Conservation (phyloP, 2,797 vertebrate species). For the Sebastiscus albofasciatus region DNA sequence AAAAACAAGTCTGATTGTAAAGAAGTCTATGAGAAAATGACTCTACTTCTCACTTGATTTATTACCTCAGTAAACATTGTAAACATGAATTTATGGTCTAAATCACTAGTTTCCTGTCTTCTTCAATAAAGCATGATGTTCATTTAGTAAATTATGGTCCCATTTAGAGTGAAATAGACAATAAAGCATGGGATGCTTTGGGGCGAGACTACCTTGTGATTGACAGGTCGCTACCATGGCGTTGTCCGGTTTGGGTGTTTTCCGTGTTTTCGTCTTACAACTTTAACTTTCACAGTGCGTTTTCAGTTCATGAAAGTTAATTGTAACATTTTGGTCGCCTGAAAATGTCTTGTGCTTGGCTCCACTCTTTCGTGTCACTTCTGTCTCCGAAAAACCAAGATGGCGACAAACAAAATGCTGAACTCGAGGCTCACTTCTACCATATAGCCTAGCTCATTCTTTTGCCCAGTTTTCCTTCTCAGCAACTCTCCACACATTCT, state of each 20-base stretch:
- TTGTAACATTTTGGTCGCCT: too few relatives aligned
- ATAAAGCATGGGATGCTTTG: background rate
- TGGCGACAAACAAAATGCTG: background rate
- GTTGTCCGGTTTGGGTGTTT: too few relatives aligned
- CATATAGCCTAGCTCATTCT: background rate
- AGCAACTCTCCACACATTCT: background rate
- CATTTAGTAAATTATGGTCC: background rate
- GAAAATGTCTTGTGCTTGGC: background rate
- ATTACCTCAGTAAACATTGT: background rate
- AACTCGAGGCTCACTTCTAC: background rate
- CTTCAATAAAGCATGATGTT: background rate
- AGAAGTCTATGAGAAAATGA: background rate
- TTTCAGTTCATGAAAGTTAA: background rate
- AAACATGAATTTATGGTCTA: background rate
- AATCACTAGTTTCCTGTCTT: background rate
- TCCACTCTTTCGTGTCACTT: background rate
- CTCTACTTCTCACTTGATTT: background rate
- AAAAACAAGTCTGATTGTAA: background rate
- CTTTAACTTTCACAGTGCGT: background rate
- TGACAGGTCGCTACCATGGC: too few relatives aligned
- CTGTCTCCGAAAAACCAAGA: background rate
- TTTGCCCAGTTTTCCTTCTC: background rate
- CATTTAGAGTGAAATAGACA: background rate
- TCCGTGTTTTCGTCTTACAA: background rate
- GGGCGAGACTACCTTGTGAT: background rate